These are phyloP conservation scores for Colletes gigas DNA, from an alignment of 1,140 invertebrate species.

Conservation along the genomic window DNA sequence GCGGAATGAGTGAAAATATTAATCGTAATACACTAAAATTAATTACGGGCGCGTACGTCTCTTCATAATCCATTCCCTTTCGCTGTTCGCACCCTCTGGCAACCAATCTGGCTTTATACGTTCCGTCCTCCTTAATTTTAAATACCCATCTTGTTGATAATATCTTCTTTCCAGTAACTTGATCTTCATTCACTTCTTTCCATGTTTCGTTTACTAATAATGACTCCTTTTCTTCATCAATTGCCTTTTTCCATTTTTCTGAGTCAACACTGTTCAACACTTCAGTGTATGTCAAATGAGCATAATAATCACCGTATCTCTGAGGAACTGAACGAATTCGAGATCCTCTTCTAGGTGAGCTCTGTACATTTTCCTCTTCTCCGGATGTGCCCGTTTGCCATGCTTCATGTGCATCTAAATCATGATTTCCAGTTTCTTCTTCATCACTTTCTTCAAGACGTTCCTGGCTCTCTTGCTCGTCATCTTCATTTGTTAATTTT, in stretches of 20 bases:
- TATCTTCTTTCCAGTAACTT: not conserved
- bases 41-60: too few species aligned
- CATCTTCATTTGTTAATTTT: too few species aligned
- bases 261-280: not conserved
- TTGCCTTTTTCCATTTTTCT: constrained; percentile 16
- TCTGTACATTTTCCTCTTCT: too few species aligned
- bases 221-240: constrained; percentile 18
- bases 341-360: too few species aligned
- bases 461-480: too few species aligned
- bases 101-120: constrained; percentile 59
- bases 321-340: not conserved
- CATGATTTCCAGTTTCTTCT: too few species aligned
- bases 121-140: constrained; percentile 24
- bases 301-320: not conserved
- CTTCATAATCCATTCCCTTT: constrained; percentile 64
- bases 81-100: constrained; percentile 62
- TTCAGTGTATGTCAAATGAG: constrained; percentile 3
- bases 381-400: too few species aligned
- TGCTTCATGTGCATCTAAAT: too few species aligned
- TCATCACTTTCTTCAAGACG: too few species aligned
- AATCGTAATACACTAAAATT: too few species aligned
- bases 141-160: constrained; percentile 34
- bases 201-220: constrained; percentile 23
- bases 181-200: not conserved
- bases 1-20: too few species aligned